Evolutionary conservation across 2,888 invertebrate species (phyloP), one percentile per base, ranked within the genome.

Genomic region (Ariolimax columbianus): DNA sequence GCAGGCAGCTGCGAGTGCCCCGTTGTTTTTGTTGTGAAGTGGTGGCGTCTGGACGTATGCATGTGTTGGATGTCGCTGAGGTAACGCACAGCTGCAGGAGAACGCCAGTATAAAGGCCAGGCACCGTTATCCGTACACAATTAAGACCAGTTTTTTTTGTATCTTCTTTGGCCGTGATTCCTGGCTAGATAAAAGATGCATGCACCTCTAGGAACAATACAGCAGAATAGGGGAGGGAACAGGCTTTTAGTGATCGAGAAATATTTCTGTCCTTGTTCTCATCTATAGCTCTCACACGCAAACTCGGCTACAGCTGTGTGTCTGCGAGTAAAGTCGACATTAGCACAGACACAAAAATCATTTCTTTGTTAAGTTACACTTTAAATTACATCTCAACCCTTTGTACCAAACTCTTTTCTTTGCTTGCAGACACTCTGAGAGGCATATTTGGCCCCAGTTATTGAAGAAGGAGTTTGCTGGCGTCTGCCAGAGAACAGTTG

Each of bases 181-280:
- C 73, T 77, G 47, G 68, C 77, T 17, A 77, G 83, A 83, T 83
- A 83, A 83, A 83, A 83, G 77, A 83, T 83, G 83, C 83, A 83
- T 77, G 77, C 83, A 77, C 77, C 77, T 73, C 66, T 51, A 19
- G 51, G 75, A 33, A 82, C 82, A 82, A 82, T 72, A 51, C 75
- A 36, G 19, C 33, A 51, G 75, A 75, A 75, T 82, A 82, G n/a
- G 55, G 63, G 55, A 80, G 47, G 47, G 68, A 80, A 70, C 68
- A 68, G 47, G 80, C 68, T 66, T 81, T 81, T 81, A 82, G 75
- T 63, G 82, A 33, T 82, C 33, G 59, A 33, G 82, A 63, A 75
- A 82, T 63, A 72, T 59, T 63, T 36, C 51, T n/a, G 75, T 63
- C 73, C 72, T 82, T 73, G 73, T 75, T 59, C 59, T 47, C 75